Conservation (phyloP, 2,113 vertebrate species). For the Lophura nycthemera region DNA sequence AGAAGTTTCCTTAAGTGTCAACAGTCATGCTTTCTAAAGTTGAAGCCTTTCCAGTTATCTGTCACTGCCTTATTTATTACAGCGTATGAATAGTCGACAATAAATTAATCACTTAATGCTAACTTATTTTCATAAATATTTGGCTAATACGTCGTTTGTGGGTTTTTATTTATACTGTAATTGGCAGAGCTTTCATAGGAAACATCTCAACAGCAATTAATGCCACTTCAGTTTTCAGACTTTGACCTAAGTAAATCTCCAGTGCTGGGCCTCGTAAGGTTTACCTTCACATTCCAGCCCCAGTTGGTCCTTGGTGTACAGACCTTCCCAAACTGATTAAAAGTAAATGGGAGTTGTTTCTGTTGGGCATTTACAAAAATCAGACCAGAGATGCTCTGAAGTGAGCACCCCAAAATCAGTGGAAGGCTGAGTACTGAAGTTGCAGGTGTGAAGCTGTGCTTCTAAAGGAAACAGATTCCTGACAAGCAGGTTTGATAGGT, state of each 20-base stretch:
- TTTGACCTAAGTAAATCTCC: background rate
- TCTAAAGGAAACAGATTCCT: background rate
- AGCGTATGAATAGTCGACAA: background rate
- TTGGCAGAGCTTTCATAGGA: background rate
- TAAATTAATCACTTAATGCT: background rate
- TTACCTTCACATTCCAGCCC: background rate
- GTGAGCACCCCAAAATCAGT: accelerated
- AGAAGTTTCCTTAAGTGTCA: background rate
- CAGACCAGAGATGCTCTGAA: background rate
- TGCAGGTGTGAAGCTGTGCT: background rate
- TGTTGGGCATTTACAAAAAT: background rate
- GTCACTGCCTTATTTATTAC: background rate
- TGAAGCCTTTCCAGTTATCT: background rate
- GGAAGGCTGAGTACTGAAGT: background rate
- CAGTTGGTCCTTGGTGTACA: background rate
- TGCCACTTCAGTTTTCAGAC: background rate
- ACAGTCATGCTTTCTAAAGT: background rate
- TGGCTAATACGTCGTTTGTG: background rate
- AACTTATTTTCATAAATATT: background rate
- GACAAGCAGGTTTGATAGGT: background rate
- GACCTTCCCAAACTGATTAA: background rate
- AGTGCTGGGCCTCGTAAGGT: background rate
- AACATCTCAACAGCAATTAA: background rate
- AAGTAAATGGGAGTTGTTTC: background rate
- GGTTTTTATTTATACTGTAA: background rate